A percentile compares a stretch with the other conserved stretches of the same genome.
phyloP scores from a whole-genome alignment of 2,113 vertebrate species.

The Pipra filicauda region DNA sequence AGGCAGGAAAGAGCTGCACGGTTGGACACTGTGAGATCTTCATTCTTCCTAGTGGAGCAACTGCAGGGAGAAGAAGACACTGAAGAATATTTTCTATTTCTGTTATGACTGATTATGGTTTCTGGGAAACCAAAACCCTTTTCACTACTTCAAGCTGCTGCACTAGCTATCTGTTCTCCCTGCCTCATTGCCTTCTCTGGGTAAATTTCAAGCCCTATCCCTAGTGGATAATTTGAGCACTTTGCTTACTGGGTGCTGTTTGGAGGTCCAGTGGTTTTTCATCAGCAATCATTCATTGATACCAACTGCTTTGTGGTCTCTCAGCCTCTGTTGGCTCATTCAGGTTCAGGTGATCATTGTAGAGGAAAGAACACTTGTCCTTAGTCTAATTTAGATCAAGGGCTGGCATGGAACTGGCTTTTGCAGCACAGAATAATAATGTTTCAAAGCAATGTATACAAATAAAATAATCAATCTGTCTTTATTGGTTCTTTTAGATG shows the following conservation, averaged over 20 bases:
- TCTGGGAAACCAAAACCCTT: background rate
- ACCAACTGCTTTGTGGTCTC: background rate
- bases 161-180: background rate
- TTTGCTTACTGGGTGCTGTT: background rate
- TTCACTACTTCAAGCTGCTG: background rate
- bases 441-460: background rate
- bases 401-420: constrained; percentile 31
- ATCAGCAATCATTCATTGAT: background rate
- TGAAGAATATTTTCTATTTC: background rate
- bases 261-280: background rate
- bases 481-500: constrained; percentile 40
- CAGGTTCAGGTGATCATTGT: background rate
- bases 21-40: background rate
- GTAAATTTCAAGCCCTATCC: background rate
- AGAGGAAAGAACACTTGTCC: constrained; percentile 34
- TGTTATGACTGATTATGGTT: accelerated
- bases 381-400: constrained; percentile 56
- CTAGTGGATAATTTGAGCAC: background rate
- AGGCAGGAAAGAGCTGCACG: background rate
- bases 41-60: background rate
- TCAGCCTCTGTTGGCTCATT: background rate
- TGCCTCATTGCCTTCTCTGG: background rate
- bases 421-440: constrained; percentile 3
- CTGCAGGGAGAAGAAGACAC: background rate
- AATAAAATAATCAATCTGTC: constrained; percentile 39